phyloP scores from a whole-genome alignment of 2,113 vertebrate species.

The human (Homo sapiens) region DNA sequence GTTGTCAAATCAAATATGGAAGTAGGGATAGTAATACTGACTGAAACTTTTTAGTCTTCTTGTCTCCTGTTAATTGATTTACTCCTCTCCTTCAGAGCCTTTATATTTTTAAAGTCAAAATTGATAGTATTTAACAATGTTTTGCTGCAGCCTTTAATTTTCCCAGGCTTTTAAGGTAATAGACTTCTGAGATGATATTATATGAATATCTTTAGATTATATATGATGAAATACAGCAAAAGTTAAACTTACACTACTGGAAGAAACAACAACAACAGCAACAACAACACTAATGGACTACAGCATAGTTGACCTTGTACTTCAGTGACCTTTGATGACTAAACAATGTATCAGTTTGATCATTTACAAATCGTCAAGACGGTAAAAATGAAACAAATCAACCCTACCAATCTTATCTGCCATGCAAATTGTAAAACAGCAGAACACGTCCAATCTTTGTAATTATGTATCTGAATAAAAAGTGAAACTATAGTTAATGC shows the following conservation, averaged over 20 bases:
- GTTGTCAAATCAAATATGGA: neutral
- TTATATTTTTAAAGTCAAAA: neutral
- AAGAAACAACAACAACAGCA: neutral
- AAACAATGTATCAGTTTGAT: conserved; percentile 18
- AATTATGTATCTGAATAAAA: conserved; percentile 37
- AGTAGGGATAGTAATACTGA: neutral
- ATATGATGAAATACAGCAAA: neutral
- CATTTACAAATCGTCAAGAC: neutral
- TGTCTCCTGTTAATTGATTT: neutral
- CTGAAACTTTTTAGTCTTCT: neutral
- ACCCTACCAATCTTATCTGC: neutral
- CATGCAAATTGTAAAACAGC: neutral
- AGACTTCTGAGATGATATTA: neutral
- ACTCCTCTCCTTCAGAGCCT: neutral
- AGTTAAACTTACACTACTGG: neutral
- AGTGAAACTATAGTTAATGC: neutral
- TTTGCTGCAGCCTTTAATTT: neutral
- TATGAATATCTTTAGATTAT: neutral
- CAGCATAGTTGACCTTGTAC: neutral
- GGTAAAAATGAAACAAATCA: conserved; percentile 6
- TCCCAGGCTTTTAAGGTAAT: neutral
- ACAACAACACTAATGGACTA: neutral
- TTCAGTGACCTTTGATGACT: neutral
- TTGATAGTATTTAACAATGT: neutral
- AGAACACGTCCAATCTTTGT: neutral